Percentiles rank a stretch among this genome's conserved stretches.
Conservation (phyloP, 2,888 invertebrate genomes). For the Dorcus parallelipipedus region DNA sequence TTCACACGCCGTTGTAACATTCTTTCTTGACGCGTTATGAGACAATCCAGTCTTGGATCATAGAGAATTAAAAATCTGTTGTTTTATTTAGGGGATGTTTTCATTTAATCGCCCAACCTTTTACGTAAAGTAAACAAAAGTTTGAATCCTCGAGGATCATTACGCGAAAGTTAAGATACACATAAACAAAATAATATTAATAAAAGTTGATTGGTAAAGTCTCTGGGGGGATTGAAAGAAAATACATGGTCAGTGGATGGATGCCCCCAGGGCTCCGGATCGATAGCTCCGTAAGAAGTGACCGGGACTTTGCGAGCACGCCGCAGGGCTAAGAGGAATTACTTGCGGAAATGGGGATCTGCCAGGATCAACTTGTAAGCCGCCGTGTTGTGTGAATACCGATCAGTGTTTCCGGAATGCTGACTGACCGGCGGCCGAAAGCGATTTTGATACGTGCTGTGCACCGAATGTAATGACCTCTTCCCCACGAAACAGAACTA, state of each 20-base stretch:
- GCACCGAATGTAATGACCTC: not conserved
- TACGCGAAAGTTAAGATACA: too few relatives aligned
- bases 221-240: not conserved
- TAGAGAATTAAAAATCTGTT: too few relatives aligned
- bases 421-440: not conserved
- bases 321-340: conserved; percentile 40
- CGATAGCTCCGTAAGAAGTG: conserved; percentile 39
- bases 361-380: conserved; percentile 44
- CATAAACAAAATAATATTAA: not conserved
- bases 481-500: not conserved
- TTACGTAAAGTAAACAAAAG: too few relatives aligned
- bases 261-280: conserved; percentile 29
- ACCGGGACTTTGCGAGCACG: conserved; percentile 37
- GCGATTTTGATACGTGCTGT: not conserved
- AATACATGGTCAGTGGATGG: not conserved
- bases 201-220: not conserved
- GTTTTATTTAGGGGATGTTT: too few relatives aligned
- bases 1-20: not conserved
- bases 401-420: conserved; percentile 3
- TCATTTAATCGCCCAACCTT: too few relatives aligned
- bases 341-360: conserved; percentile 45
- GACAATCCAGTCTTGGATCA: too few relatives aligned
- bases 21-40: too few relatives aligned
- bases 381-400: conserved; percentile 37
- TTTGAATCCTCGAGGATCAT: too few relatives aligned